Conservation (phyloP, 2,888 invertebrate genomes). For the Heteromurus nitidus region DNA sequence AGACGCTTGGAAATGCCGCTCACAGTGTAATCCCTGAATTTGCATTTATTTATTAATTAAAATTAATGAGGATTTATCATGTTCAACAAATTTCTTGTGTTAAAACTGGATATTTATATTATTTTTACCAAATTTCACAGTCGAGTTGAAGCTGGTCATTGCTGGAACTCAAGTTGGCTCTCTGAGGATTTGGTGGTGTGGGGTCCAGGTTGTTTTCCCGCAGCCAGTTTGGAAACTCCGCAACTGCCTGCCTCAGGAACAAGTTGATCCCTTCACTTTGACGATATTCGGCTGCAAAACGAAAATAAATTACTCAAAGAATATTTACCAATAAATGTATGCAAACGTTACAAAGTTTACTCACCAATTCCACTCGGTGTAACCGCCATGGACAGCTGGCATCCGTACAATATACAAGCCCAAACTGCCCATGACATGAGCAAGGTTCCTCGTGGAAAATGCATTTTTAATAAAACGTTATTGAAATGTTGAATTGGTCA, state of each 20-base stretch:
- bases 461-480: too few relatives aligned
- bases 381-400: too few relatives aligned
- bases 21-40: not conserved
- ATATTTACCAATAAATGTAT: too few relatives aligned
- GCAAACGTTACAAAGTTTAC: too few relatives aligned
- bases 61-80: not conserved
- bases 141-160: not conserved
- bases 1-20: not conserved
- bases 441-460: too few relatives aligned
- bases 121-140: not conserved
- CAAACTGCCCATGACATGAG: too few relatives aligned
- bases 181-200: not conserved
- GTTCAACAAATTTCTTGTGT: too few relatives aligned
- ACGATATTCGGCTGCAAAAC: not conserved
- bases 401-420: too few relatives aligned
- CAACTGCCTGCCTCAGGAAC: not conserved
- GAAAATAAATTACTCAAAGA: too few relatives aligned
- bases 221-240: not conserved
- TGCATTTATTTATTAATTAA: too few relatives aligned
- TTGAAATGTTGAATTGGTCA: too few relatives aligned
- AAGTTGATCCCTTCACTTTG: not conserved
- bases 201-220: not conserved
- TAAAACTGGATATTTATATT: not conserved
- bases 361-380: too few relatives aligned
- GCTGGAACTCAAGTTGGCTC: not conserved